Evolutionary conservation across 2,888 invertebrate species (phyloP).

Genomic region (Eupithecia insigniata): DNA sequence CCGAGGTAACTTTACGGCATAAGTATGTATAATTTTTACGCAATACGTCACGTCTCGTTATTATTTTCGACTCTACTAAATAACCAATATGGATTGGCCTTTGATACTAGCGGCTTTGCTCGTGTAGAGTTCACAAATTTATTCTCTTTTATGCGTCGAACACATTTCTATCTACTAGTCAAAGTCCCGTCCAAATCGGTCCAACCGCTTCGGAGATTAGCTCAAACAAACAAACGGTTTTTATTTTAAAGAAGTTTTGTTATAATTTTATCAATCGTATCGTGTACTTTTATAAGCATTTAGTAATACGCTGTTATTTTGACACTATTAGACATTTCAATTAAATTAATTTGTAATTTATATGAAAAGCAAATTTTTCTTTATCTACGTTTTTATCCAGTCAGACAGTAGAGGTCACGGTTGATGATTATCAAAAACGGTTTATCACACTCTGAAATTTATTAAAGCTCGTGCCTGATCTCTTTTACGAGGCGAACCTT

Average conservation of each 20-base stretch:
- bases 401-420: neutral
- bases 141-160: neutral
- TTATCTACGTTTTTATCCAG: neutral
- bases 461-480: slow-evolving; percentile 37
- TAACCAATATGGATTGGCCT: neutral
- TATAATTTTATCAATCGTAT: neutral
- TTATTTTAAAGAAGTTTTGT: neutral
- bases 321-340: neutral
- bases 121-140: no score
- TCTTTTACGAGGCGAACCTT: slow-evolving; percentile 37
- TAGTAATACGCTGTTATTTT: neutral
- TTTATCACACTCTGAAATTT: slow-evolving; percentile 39
- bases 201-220: neutral
- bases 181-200: neutral
- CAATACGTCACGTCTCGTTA: neutral
- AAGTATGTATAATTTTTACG: neutral
- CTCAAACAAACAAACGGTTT: neutral
- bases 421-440: slow-evolving; percentile 7
- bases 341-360: neutral
- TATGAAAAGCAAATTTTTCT: neutral
- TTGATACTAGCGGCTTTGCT: neutral
- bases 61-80: neutral
- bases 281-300: neutral
- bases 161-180: neutral
- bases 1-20: neutral